Percentiles rank a stretch among this genome's conserved stretches.
These are phyloP conservation scores for Chrysolina oricalcia DNA, from an alignment of 2,888 invertebrate species.

Conservation along the genomic window DNA sequence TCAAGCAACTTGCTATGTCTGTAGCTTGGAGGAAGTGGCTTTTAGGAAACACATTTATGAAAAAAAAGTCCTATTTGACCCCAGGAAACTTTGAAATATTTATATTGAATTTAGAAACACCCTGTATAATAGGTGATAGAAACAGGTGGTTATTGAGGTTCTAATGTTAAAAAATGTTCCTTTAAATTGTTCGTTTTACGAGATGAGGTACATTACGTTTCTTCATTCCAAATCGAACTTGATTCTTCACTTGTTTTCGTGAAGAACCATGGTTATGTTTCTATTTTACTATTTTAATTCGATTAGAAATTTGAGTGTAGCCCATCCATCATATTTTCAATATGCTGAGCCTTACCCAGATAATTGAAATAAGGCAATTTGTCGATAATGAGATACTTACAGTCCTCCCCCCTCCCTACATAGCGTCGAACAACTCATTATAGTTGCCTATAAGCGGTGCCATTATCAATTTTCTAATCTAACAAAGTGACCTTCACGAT, in stretches of 20 bases:
- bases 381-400: slow-evolving; percentile 25
- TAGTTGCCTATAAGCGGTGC: slow-evolving; percentile 29
- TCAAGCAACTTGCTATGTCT: too few species aligned
- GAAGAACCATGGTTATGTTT: background rate
- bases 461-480: slow-evolving; percentile 41
- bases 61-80: too few species aligned
- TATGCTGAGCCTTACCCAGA: background rate
- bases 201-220: too few species aligned
- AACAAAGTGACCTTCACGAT: slow-evolving; percentile 37
- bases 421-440: slow-evolving; percentile 20
- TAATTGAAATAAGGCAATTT: slow-evolving; percentile 30
- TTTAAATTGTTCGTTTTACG: too few species aligned
- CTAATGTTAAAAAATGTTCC: too few species aligned
- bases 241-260: background rate
- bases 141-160: too few species aligned
- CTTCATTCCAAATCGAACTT: too few species aligned
- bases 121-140: too few species aligned
- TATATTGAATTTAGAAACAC: too few species aligned
- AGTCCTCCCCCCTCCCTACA: slow-evolving; percentile 24
- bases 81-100: too few species aligned
- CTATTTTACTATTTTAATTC: background rate
- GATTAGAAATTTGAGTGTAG: background rate
- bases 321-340: background rate
- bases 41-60: too few species aligned
- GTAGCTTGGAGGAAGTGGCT: too few species aligned